Evolutionary conservation across 2,797 vertebrate genomes (phyloP).

Genomic region (Arremon aurantiirostris): DNA sequence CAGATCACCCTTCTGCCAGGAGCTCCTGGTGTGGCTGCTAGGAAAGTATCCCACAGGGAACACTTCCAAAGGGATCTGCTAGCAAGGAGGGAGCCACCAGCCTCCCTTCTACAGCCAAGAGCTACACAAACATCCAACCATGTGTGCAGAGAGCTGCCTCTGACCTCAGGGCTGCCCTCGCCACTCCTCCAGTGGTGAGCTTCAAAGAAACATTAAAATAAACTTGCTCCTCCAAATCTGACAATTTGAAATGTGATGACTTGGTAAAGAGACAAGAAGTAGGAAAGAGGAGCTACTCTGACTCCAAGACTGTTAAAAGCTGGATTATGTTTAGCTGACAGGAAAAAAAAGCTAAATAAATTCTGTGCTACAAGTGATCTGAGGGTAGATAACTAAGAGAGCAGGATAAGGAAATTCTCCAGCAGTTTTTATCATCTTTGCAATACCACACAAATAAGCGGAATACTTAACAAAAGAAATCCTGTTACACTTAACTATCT

Average conservation of each 20-base stretch:
- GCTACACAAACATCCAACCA: not conserved
- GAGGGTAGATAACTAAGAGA: not conserved
- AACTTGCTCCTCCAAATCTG: not conserved
- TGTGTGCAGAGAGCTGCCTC: not conserved
- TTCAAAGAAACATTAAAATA: not conserved
- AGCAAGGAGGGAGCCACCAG: fast-evolving
- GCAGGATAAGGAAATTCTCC: not conserved
- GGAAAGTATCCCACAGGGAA: not conserved
- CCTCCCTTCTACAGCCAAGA: not conserved
- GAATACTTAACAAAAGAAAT: not conserved
- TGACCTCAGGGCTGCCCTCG: not conserved
- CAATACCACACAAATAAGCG: not conserved
- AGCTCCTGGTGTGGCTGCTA: not conserved
- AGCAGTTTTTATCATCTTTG: not conserved
- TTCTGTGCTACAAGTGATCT: not conserved
- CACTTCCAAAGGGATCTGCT: not conserved
- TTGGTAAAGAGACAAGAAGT: not conserved
- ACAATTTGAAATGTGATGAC: not conserved
- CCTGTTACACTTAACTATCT: not conserved
- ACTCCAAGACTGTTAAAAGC: not conserved
- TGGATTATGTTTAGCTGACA: not conserved
- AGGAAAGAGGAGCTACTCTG: not conserved
- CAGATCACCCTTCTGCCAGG: not conserved
- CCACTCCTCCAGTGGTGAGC: not conserved
- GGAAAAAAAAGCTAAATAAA: not conserved